These are phyloP conservation scores for Drosophila lini DNA, from an alignment of 1,140 invertebrate species.

Conservation along the genomic window DNA sequence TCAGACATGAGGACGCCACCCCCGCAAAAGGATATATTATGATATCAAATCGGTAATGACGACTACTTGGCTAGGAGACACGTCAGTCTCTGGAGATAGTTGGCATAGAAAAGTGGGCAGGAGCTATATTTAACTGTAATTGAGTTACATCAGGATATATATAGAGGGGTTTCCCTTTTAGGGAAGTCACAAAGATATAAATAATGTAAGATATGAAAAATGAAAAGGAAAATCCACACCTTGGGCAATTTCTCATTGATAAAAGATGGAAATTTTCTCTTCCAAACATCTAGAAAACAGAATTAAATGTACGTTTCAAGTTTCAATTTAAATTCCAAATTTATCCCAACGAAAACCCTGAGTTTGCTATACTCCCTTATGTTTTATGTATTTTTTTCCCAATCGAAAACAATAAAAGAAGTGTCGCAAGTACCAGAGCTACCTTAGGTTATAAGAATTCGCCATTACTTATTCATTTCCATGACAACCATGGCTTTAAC, in stretches of 20 bases:
- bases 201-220: background rate
- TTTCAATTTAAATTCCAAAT: background rate
- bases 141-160: background rate
- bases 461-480: background rate
- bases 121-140: background rate
- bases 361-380: background rate
- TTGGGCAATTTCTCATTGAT: too few species aligned
- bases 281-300: background rate
- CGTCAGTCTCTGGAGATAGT: conserved; percentile 17
- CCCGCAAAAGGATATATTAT: background rate
- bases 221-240: background rate
- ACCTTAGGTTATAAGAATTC: background rate
- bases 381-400: conserved; percentile 3
- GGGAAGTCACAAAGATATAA: background rate
- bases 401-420: background rate
- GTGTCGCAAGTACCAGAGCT: too few species aligned
- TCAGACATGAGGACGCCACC: conserved; percentile 61
- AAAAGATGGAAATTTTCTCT: too few species aligned
- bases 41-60: conserved; percentile 35
- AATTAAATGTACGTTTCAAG: background rate
- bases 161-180: background rate
- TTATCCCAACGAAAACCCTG: background rate
- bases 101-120: background rate
- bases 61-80: conserved; percentile 12
- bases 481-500: background rate